A percentile compares a stretch with the other conserved stretches of the same genome.
These are phyloP conservation scores for Cyphomyrus discorhynchus DNA, from an alignment of 2,113 vertebrate genomes.

Conservation along the genomic window DNA sequence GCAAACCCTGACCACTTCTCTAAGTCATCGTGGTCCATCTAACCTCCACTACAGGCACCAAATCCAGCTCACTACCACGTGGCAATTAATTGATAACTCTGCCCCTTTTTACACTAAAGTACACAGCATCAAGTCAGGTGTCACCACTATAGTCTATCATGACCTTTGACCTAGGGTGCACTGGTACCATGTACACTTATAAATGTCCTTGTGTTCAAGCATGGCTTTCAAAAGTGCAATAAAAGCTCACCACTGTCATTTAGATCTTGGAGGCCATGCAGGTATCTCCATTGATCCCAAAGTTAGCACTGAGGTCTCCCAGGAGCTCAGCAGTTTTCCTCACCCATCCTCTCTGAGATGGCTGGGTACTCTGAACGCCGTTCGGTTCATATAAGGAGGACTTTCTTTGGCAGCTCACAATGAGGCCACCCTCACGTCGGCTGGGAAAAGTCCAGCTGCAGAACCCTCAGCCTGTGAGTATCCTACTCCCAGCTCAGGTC, in stretches of 20 bases:
- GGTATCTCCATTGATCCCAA: not conserved
- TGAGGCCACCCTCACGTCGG: not conserved
- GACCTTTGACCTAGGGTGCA: not conserved
- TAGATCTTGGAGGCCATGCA: not conserved
- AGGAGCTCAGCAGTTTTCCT: not conserved
- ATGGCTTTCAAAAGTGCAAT: not conserved
- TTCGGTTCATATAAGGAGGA: not conserved
- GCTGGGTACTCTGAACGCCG: not conserved
- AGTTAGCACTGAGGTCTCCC: not conserved
- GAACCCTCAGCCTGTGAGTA: not conserved
- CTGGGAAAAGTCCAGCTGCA: not conserved
- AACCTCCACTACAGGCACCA: not conserved
- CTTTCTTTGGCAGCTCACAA: not conserved
- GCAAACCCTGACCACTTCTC: not conserved
- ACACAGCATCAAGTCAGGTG: not conserved
- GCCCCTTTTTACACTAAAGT: not conserved
- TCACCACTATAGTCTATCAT: not conserved
- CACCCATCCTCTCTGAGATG: not conserved
- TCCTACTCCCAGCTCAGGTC: not conserved
- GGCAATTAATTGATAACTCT: not conserved
- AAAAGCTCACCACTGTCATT: not conserved
- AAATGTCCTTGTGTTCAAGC: not conserved
- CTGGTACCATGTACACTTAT: not conserved
- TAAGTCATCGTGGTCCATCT: not conserved
- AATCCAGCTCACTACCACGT: not conserved